Conservation (phyloP, 2,888 invertebrate species). For the Campopleginae sp. region DNA sequence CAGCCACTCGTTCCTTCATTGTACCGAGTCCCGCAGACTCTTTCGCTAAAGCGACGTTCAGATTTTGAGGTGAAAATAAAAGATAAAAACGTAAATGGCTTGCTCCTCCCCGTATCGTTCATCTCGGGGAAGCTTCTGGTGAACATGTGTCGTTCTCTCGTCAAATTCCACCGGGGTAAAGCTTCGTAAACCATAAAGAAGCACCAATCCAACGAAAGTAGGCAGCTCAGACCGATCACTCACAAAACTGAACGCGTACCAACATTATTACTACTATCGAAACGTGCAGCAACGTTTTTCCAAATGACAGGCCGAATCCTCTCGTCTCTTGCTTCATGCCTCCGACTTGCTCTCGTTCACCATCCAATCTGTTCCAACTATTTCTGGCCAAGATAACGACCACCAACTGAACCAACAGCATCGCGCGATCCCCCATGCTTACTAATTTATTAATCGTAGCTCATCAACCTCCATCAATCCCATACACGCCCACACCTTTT, state of each 20-base stretch:
- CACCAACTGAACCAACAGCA: not conserved
- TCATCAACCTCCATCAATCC: not conserved
- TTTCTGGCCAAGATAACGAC: not conserved
- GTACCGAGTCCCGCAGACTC: conserved; percentile 10
- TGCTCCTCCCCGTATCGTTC: not conserved
- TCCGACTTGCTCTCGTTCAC: not conserved
- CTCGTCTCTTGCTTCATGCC: not conserved
- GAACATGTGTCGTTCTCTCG: not conserved
- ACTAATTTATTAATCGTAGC: not conserved
- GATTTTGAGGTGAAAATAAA: conserved; percentile 21
- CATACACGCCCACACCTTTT: too few species aligned
- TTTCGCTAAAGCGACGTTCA: not conserved
- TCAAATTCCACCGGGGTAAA: not conserved
- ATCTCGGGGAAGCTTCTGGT: not conserved
- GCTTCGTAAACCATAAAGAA: not conserved
- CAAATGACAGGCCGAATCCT: not conserved
- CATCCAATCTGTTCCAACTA: not conserved
- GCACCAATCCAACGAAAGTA: not conserved
- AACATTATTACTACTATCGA: not conserved
- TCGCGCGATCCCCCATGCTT: not conserved
- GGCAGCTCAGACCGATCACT: conserved; percentile 2
- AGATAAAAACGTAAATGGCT: conserved; percentile 26
- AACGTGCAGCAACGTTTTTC: not conserved
- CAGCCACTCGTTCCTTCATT: conserved; percentile 20
- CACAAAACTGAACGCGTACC: not conserved